These are phyloP conservation scores for Alviniconcha strummeri DNA, from an alignment of 2,888 invertebrate species.

Conservation along the genomic window DNA sequence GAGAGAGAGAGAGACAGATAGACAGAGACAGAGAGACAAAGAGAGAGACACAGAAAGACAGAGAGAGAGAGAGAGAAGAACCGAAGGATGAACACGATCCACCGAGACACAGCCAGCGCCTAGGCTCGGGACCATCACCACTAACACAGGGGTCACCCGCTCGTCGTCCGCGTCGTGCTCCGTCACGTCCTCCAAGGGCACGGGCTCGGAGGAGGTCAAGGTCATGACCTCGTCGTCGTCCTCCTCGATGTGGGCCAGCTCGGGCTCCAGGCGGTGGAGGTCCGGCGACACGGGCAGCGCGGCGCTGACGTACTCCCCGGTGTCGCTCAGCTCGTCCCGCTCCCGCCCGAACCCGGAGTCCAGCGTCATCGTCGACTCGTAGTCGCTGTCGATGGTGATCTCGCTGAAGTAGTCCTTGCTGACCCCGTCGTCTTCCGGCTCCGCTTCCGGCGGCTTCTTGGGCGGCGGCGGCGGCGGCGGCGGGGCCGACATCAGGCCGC, in stretches of 20 bases:
- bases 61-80: conserved; percentile 2
- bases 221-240: conserved; percentile 23
- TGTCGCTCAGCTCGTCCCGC: conserved; percentile 35
- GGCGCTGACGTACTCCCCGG: conserved; percentile 23
- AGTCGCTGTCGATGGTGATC: conserved; percentile 41
- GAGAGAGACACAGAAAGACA: conserved; percentile 16
- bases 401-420: conserved; percentile 32
- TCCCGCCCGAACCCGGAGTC: conserved; percentile 43
- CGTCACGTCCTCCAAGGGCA: conserved; percentile 18
- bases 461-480: conserved; percentile 29
- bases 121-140: no score
- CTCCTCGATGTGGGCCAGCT: conserved; percentile 28
- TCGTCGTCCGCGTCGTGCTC: conserved; percentile 19
- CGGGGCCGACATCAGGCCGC: conserved; percentile 35
- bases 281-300: conserved; percentile 31
- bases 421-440: conserved; percentile 13
- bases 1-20: conserved; percentile 12
- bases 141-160: not conserved
- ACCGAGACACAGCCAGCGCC: no score
- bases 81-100: no score
- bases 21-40: conserved; percentile 13
- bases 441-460: conserved; percentile 17
- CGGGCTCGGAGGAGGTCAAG: conserved; percentile 4
- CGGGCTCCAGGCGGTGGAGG: conserved; percentile 25
- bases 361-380: conserved; percentile 38